Percentiles rank a stretch among this genome's conserved stretches.
Evolutionary conservation across 2,113 vertebrate genomes (phyloP).

Genomic region (Xerus inauris): DNA sequence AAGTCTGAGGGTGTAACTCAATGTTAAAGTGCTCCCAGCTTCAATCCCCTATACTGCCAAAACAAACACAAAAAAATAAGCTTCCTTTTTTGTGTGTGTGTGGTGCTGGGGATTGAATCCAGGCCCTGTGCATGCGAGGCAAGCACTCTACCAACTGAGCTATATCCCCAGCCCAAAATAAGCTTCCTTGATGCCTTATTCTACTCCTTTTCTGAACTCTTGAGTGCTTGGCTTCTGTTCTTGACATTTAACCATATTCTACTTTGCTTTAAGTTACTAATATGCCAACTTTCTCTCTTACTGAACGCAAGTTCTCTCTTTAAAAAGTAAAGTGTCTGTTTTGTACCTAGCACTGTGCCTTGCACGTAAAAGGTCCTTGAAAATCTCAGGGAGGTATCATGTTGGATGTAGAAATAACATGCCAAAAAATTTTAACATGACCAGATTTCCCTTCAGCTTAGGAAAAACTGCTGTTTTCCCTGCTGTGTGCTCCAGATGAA

Average conservation of each 20-base stretch:
- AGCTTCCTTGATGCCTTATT: neutral
- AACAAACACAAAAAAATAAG: neutral
- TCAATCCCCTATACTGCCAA: neutral
- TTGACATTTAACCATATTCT: neutral
- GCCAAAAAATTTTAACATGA: neutral
- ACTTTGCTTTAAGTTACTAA: neutral
- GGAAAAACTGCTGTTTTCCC: neutral
- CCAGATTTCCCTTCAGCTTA: neutral
- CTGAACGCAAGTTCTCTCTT: neutral
- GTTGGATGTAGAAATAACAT: neutral
- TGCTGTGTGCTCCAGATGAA: constrained; percentile 10
- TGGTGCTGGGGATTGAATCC: too few relatives aligned
- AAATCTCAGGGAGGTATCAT: neutral
- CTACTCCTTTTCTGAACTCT: constrained; percentile 19
- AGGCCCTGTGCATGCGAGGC: too few relatives aligned
- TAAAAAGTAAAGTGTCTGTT: neutral
- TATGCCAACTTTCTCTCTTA: neutral
- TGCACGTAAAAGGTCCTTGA: neutral
- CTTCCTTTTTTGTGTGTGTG: too few relatives aligned
- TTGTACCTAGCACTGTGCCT: neutral
- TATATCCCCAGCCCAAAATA: too few relatives aligned
- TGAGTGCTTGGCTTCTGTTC: neutral
- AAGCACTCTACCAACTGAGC: too few relatives aligned
- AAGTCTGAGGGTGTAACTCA: neutral
- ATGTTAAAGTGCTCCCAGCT: neutral